These are phyloP conservation scores for Thermophis baileyi DNA, from an alignment of 2,113 vertebrate genomes.

Conservation along the genomic window DNA sequence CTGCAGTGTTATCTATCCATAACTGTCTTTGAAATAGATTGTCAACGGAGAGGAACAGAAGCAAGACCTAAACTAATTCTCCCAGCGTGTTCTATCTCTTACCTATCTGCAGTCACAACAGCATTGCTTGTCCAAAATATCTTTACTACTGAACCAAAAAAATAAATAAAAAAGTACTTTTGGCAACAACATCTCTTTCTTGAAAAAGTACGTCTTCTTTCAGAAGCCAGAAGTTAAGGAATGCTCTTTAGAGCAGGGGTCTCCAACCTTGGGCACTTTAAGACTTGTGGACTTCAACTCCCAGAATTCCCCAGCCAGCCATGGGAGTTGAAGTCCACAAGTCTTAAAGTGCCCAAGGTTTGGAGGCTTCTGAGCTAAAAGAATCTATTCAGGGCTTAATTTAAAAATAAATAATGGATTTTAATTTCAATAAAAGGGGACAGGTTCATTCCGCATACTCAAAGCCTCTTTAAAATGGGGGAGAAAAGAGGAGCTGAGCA, in stretches of 20 bases:
- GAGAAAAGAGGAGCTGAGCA: not conserved
- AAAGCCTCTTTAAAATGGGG: not conserved
- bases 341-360: not conserved
- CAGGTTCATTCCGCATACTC: not conserved
- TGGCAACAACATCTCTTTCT: not conserved
- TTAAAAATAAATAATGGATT: not conserved
- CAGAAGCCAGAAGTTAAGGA: slow-evolving; percentile 45
- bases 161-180: slow-evolving; percentile 26
- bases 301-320: not conserved
- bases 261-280: too few species aligned
- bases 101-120: slow-evolving; percentile 10
- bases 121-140: slow-evolving; percentile 37
- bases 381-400: not conserved
- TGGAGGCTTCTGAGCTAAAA: too few species aligned
- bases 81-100: slow-evolving; percentile 32
- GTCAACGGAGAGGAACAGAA: slow-evolving; percentile 56
- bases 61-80: slow-evolving; percentile 35
- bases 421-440: not conserved
- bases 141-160: slow-evolving; percentile 36
- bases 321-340: not conserved
- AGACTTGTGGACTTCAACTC: not conserved
- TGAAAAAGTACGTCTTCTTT: slow-evolving; percentile 32
- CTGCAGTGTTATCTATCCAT: slow-evolving; percentile 83
- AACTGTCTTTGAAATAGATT: slow-evolving; percentile 75
- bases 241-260: slow-evolving; percentile 55